Evolutionary conservation across 2,113 vertebrate species (phyloP).

Genomic region (Oxyura jamaicensis): DNA sequence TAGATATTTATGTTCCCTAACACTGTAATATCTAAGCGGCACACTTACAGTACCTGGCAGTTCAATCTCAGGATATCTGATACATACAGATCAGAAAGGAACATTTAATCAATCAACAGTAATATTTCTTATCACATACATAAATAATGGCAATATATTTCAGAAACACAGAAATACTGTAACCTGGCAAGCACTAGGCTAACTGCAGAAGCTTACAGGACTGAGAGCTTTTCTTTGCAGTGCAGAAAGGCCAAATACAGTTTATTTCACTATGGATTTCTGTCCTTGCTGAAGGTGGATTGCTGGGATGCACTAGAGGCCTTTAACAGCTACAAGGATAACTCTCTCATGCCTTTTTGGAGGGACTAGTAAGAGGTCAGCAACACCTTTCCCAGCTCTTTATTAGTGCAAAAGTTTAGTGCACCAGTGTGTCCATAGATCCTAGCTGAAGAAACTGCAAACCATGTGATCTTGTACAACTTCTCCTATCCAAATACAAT

Average conservation of each 20-base stretch:
- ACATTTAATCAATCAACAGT: background rate
- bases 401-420: background rate
- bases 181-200: background rate
- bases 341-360: background rate
- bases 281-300: background rate
- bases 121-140: background rate
- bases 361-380: background rate
- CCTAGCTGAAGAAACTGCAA: background rate
- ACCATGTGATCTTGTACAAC: background rate
- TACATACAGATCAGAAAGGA: background rate
- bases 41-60: background rate
- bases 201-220: background rate
- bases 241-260: background rate
- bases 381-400: background rate
- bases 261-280: background rate
- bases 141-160: background rate
- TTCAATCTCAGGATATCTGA: background rate
- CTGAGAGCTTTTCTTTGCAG: background rate
- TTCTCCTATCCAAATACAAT: background rate
- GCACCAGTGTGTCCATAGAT: no score
- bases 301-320: background rate
- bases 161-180: background rate
- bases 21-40: background rate
- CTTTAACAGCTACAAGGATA: background rate
- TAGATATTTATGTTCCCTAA: constrained; percentile 14